These are phyloP conservation scores for Psammodynastes pulverulentus DNA, from an alignment of 2,113 vertebrate species.

Conservation along the genomic window DNA sequence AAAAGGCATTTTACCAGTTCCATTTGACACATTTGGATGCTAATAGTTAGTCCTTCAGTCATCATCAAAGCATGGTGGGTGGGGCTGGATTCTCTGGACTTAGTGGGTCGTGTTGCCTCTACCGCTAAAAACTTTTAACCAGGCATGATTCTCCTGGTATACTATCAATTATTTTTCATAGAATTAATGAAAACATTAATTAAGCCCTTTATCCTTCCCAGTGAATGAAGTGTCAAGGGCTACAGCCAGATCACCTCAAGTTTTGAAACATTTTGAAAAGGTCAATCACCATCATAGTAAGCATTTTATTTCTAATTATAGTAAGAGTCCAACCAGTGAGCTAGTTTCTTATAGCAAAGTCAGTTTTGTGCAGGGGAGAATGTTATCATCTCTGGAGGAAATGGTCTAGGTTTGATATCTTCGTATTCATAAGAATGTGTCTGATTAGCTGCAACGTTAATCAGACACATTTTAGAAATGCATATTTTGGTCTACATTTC, in stretches of 20 bases:
- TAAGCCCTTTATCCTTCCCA: not conserved
- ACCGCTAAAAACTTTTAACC: not conserved
- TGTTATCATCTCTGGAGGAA: not conserved
- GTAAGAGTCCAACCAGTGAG: not conserved
- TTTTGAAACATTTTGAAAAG: not conserved
- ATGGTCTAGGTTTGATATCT: not conserved
- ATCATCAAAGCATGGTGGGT: not conserved
- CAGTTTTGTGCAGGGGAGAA: not conserved
- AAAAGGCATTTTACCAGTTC: not conserved
- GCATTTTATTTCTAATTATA: not conserved
- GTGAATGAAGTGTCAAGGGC: not conserved
- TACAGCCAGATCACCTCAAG: not conserved
- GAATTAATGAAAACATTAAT: not conserved
- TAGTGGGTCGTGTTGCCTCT: not conserved
- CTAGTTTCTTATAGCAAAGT: not conserved
- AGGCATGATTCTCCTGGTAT: not conserved
- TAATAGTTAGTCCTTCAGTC: not conserved
- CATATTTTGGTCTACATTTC: not conserved
- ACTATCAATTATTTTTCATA: not conserved
- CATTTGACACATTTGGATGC: not conserved
- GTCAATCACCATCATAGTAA: not conserved
- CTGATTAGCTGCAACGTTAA: conserved; percentile 16
- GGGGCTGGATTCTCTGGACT: not conserved
- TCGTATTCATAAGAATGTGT: conserved; percentile 14
- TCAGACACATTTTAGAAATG: conserved; percentile 1